Evolutionary conservation across 2,797 vertebrate species (phyloP), one percentile per base, ranked within the genome.

Genomic region (Todus mexicanus): DNA sequence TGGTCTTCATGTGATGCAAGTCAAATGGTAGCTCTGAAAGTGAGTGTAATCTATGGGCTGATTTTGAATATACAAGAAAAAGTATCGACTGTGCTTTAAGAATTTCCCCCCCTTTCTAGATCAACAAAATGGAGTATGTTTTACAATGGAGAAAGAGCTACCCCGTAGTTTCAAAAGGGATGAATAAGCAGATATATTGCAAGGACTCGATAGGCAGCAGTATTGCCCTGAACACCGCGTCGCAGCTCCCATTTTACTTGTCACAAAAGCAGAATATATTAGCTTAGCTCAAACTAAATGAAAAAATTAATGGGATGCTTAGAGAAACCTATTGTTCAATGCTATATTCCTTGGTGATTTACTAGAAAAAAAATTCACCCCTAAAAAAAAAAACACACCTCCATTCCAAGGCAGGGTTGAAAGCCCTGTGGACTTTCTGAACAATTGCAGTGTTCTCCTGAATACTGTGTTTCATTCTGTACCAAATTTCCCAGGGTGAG

Each of bases 401-500:
- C 29, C 75, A 8, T 93, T 94, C 64, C 83, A 92, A 92, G 65
- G 89, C 81, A 90, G 29, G 66, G 27, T 60, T 90, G 82, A 95
- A 93, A 83, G 16, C 74, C 84, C 60, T 3, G 7, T 37, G 90
- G 92, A 84, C 73, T 92, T 92, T 66, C 75, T 48, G 88, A 92
- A 74, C 91, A 97, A 91, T 64, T 45, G 77, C 91, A 87, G 78
- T 22, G 43, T 83, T 93, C 76, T 92, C 64, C 75, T 91, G 59
- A 91, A 84, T 47, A 61, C 59, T 59, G 72, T 93, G 77, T 92
- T 95, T 94, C 82, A 92, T 95, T 93, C 81, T 61, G 47, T 75
- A 69, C 69, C 21, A 27, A 50, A 94, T 97, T 95, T 96, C 94
- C 94, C 92, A 26, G 47, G 53, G 92, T 83, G 93, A 68, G 68